These are phyloP conservation scores for Leucophenga varia DNA, from an alignment of 1,140 invertebrate species.

Conservation along the genomic window DNA sequence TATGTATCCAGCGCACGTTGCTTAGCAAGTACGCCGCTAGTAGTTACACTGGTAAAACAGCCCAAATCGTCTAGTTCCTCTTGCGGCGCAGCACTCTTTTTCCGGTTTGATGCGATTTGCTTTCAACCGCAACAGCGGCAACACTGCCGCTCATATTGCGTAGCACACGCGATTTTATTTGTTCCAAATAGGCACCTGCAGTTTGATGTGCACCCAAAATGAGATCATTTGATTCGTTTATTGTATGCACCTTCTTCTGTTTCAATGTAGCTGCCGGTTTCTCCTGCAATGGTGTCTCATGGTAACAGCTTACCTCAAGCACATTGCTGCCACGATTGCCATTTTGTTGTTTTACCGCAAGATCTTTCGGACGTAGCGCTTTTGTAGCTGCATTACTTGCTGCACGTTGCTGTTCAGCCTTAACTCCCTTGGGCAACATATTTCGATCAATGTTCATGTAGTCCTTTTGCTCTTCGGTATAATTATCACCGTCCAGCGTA, in stretches of 20 bases:
- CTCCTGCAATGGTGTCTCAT: conserved; percentile 51
- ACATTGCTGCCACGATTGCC: conserved; percentile 58
- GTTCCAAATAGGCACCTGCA: conserved; percentile 61
- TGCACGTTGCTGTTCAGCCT: conserved; percentile 4
- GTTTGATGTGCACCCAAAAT: conserved; percentile 15
- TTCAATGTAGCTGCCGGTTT: conserved; percentile 11
- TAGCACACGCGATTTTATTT: conserved; percentile 61
- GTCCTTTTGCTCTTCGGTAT: conserved; percentile 82
- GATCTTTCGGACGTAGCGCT: conserved; percentile 8
- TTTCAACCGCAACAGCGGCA: conserved; percentile 10
- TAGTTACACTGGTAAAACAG: conserved; percentile 63
- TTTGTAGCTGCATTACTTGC: conserved; percentile 19
- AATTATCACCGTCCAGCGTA: conserved; percentile 80
- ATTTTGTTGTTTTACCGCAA: neutral
- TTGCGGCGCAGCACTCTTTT: conserved; percentile 19
- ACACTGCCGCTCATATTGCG: conserved; percentile 30
- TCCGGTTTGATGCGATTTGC: conserved; percentile 31
- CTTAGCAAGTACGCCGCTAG: conserved; percentile 63
- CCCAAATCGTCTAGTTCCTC: conserved; percentile 56
- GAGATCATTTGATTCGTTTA: conserved; percentile 7
- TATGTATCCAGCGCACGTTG: conserved; percentile 45
- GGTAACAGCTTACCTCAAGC: conserved; percentile 63
- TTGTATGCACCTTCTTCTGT: conserved; percentile 41
- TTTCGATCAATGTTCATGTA: conserved; percentile 77
- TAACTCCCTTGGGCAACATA: neutral